Evolutionary conservation across 2,113 vertebrate species (phyloP), one percentile per base, ranked within the genome.

Genomic region (Protomyctophum bolini): DNA sequence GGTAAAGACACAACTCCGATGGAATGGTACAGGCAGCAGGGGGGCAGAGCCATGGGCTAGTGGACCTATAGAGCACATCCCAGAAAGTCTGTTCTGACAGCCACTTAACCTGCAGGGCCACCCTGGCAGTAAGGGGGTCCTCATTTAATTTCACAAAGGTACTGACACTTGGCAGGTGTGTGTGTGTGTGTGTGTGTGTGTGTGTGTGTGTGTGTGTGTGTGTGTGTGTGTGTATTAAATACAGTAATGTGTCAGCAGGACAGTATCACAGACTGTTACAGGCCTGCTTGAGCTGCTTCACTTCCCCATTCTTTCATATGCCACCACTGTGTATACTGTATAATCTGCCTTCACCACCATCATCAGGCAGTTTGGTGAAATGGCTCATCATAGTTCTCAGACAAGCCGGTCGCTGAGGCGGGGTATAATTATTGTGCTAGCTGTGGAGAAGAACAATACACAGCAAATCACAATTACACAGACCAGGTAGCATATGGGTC

Each of bases 221-320:
- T 47, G 60, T 47, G 6, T 63, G 45, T 15, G 8, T 5, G 7
- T 12, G 50, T 33, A 2, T 41, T 21, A 10, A 52, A 12, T 12
- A 52, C 50, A 52, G 9, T 9, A 6, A 52, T 52, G 50, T 52
- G 50, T 54, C 12, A 62, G 33, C 60, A 51, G 46, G 49, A 50
- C 51, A 28, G 4, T 33, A 7, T 56, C 64, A 58, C 63, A 58
- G 12, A 14, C 12, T 55, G 21, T 29, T 55, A 33, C 7, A 56
- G 29, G 55, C 41, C 7, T 6, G 7, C 8, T 41, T 1, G 47
- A 14, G 12, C 11, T 12, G 83, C 58, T 10, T 45, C 12, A 54
- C 83, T 87, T 89, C 84, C 85, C 89, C 84, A 89, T 88, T 88
- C 77, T 76, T 85, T 59, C 6, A 6, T 56, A 63, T 62, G 71